These are phyloP conservation scores for Anarhynchus alexandrinus DNA, from an alignment of 2,113 vertebrate species.

Conservation along the genomic window DNA sequence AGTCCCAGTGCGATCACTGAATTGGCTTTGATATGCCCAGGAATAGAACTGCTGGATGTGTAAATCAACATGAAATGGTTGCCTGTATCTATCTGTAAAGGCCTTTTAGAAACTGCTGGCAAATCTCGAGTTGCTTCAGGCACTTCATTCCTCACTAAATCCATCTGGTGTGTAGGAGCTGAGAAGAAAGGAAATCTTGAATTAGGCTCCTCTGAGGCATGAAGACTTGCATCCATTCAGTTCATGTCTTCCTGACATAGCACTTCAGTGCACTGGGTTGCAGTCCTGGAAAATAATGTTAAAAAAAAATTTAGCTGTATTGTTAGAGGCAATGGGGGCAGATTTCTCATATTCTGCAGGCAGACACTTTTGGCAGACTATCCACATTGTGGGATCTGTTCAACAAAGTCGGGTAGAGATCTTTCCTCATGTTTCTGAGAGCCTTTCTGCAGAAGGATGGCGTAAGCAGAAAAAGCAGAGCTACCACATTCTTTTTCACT, in stretches of 20 bases:
- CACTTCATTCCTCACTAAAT: slow-evolving; percentile 10
- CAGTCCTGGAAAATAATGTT: not conserved
- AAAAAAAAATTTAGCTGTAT: not conserved
- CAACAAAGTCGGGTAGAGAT: not conserved
- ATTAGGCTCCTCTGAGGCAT: too few relatives aligned
- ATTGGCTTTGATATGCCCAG: not conserved
- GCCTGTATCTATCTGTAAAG: not conserved
- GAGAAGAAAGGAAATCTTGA: too few relatives aligned
- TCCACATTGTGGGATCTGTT: not conserved
- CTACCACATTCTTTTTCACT: not conserved
- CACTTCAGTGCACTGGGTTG: not conserved
- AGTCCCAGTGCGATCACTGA: not conserved
- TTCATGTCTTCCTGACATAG: not conserved
- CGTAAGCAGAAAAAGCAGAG: not conserved
- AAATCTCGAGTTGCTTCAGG: slow-evolving; percentile 11
- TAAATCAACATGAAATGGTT: not conserved
- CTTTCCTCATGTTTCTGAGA: not conserved
- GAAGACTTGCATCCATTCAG: slow-evolving; percentile 16
- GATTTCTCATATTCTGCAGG: not conserved
- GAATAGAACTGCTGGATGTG: not conserved
- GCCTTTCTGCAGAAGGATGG: not conserved
- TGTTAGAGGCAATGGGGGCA: not conserved
- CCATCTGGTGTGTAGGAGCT: too few relatives aligned
- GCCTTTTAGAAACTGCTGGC: slow-evolving; percentile 3
- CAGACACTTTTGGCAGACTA: not conserved